Percentiles rank a stretch among this genome's conserved stretches.
phyloP scores from a whole-genome alignment of 2,113 vertebrate species.

The Ophthalmolycus amberensis region DNA sequence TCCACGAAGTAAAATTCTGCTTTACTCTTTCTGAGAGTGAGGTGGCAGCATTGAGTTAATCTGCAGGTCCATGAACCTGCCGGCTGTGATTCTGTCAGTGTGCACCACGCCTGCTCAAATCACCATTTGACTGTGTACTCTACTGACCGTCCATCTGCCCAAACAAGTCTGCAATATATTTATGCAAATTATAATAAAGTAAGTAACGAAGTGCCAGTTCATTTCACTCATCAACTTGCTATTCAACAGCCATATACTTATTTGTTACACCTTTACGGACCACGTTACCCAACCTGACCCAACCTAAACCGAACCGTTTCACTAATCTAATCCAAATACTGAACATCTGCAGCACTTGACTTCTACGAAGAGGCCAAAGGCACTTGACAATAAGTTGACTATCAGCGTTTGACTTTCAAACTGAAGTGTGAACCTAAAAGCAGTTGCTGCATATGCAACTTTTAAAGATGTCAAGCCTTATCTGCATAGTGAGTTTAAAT shows the following conservation, averaged over 20 bases:
- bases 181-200: neutral
- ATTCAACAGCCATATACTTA: neutral
- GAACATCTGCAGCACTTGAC: neutral
- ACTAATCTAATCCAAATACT: neutral
- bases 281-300: neutral
- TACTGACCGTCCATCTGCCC: neutral
- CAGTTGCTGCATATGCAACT: neutral
- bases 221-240: neutral
- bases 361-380: neutral
- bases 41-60: conserved; percentile 69
- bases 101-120: neutral
- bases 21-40: conserved; percentile 49
- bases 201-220: neutral
- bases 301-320: neutral
- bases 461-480: neutral
- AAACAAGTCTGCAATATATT: neutral
- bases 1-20: neutral
- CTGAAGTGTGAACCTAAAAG: neutral
- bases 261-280: neutral
- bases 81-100: neutral
- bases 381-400: neutral
- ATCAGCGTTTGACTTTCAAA: neutral
- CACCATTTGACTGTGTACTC: neutral
- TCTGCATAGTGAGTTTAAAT: neutral
- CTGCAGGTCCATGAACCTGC: conserved; percentile 22